These are phyloP conservation scores for Cyclina sinensis DNA, from an alignment of 1,140 invertebrate species.

Conservation along the genomic window DNA sequence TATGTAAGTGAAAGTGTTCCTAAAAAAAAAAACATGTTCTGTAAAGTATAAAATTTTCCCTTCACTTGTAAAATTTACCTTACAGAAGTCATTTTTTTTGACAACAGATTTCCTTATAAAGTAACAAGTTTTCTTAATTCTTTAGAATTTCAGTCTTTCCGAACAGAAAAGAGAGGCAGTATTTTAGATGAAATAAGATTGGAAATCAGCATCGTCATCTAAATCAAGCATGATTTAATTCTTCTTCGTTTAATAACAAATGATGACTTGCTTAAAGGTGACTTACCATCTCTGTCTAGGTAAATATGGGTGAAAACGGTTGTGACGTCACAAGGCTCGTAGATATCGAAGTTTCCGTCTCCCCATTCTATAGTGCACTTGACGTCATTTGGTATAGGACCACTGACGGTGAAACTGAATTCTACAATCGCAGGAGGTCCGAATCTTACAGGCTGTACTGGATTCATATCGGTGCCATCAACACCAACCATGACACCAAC, in stretches of 20 bases:
- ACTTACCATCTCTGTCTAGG: slow-evolving; percentile 45
- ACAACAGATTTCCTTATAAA: too few relatives aligned
- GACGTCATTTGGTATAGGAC: slow-evolving; percentile 6
- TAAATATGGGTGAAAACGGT: background rate
- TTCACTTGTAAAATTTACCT: too few relatives aligned
- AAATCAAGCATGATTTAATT: background rate
- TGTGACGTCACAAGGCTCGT: background rate
- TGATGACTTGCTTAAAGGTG: background rate
- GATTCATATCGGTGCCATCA: background rate
- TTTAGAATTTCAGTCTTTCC: background rate
- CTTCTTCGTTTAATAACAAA: background rate
- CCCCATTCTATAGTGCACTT: slow-evolving; percentile 6
- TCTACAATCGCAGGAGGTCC: slow-evolving; percentile 24
- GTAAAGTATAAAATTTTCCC: too few relatives aligned
- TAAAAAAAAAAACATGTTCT: too few relatives aligned
- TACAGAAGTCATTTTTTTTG: too few relatives aligned
- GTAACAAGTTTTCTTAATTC: too few relatives aligned
- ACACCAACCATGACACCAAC: slow-evolving; percentile 39
- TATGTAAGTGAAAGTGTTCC: slow-evolving; percentile 16
- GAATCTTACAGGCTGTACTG: background rate
- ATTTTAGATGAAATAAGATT: background rate
- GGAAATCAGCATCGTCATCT: background rate
- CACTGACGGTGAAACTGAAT: background rate
- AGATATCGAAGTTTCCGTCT: slow-evolving; percentile 12
- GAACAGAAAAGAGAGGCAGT: background rate